These are phyloP conservation scores for Dorcus parallelipipedus DNA, from an alignment of 2,888 invertebrate species.

Conservation along the genomic window DNA sequence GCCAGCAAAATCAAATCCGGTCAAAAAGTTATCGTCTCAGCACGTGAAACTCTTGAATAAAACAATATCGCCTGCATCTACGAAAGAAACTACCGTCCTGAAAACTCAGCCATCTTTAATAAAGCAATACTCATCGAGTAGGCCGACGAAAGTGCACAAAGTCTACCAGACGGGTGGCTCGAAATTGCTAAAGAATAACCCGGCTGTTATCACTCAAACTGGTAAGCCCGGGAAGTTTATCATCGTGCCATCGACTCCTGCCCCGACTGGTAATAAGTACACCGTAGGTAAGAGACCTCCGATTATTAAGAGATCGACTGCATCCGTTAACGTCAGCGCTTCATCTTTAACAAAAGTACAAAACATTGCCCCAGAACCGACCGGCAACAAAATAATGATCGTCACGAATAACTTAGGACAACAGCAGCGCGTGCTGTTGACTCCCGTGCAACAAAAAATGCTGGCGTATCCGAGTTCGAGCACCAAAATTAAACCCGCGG, in stretches of 20 bases:
- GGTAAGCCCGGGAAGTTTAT: slow-evolving; percentile 36
- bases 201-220: slow-evolving; percentile 30
- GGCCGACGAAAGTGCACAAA: slow-evolving; percentile 21
- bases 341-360: slow-evolving; percentile 46
- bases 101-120: slow-evolving; percentile 6
- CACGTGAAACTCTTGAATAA: slow-evolving; percentile 31
- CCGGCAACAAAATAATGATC: slow-evolving; percentile 60
- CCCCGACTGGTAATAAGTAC: slow-evolving; percentile 32
- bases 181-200: slow-evolving; percentile 32
- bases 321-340: slow-evolving; percentile 42
- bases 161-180: slow-evolving; percentile 27
- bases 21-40: slow-evolving; percentile 22
- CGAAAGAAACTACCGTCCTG: slow-evolving; percentile 11
- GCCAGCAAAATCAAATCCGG: slow-evolving; percentile 20
- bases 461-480: slow-evolving; percentile 49
- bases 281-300: slow-evolving; percentile 47
- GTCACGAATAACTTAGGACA: slow-evolving; percentile 62
- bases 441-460: slow-evolving; percentile 60
- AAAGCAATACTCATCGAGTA: slow-evolving; percentile 12
- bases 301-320: slow-evolving; percentile 44
- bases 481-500: slow-evolving; percentile 20
- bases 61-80: slow-evolving; percentile 13
- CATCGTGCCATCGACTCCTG: slow-evolving; percentile 27
- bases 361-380: slow-evolving; percentile 32
- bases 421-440: slow-evolving; percentile 58